Percentiles rank a stretch among this genome's conserved stretches.
These are phyloP conservation scores for Xanthia togata DNA, from an alignment of 2,888 invertebrate species.

Conservation along the genomic window DNA sequence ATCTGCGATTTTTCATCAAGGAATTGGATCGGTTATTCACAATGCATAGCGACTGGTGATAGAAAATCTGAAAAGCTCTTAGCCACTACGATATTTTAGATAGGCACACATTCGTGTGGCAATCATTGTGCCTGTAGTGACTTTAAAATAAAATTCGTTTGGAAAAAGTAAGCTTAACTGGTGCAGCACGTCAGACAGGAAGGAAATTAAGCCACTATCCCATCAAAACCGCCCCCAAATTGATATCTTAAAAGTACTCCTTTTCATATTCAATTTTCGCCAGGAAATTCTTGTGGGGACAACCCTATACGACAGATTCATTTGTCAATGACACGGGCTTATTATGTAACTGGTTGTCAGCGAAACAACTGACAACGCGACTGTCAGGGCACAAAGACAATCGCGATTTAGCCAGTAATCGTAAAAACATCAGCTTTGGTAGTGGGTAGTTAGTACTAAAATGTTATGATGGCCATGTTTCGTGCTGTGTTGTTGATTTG, in stretches of 20 bases:
- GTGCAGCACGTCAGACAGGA: not conserved
- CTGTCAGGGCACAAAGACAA: constrained; percentile 56
- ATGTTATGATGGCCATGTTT: constrained; percentile 27
- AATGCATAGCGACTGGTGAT: not conserved
- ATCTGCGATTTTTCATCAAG: not conserved
- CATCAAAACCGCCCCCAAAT: constrained; percentile 5
- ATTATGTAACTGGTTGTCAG: constrained; percentile 63
- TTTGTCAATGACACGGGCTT: constrained; percentile 65
- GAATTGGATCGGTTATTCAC: not conserved
- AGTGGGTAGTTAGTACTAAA: constrained; percentile 33
- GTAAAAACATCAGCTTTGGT: constrained; percentile 57
- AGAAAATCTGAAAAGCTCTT: not conserved
- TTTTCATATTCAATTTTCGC: constrained; percentile 5
- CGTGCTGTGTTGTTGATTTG: constrained; percentile 12
- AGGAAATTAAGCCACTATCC: not conserved
- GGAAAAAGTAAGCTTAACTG: not conserved
- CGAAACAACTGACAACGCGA: constrained; percentile 55
- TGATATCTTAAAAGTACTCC: not conserved
- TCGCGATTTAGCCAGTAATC: constrained; percentile 51
- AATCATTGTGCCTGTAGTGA: not conserved
- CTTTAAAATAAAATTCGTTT: not conserved
- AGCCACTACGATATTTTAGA: not conserved
- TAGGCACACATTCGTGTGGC: not conserved
- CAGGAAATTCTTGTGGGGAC: constrained; percentile 20
- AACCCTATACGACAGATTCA: constrained; percentile 58